Percentiles rank a stretch among this genome's conserved stretches.
Conservation (phyloP, 1,140 invertebrate species). For the Tribolium castaneum region DNA sequence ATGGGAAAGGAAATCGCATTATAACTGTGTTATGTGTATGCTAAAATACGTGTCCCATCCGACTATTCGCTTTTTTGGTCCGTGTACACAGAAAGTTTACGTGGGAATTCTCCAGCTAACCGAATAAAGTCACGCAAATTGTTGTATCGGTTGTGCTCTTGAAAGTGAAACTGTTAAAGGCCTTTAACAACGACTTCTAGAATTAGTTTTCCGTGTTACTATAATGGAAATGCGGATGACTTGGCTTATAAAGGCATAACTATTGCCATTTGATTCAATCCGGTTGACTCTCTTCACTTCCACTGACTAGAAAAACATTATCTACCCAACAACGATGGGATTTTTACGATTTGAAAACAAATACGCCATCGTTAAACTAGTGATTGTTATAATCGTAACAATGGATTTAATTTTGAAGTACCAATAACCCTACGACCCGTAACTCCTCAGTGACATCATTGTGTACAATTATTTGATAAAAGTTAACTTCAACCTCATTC, state of each 20-base stretch:
- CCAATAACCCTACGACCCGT: background rate
- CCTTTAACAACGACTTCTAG: background rate
- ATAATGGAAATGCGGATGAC: background rate
- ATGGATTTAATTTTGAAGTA: too few relatives aligned
- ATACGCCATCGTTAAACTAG: background rate
- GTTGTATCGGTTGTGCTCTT: background rate
- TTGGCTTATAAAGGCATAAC: background rate
- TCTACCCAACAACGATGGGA: background rate
- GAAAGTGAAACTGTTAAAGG: constrained; percentile 12
- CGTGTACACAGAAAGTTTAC: background rate
- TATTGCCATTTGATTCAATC: background rate
- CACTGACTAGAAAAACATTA: background rate
- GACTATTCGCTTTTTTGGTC: constrained; percentile 1
- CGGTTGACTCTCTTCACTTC: background rate
- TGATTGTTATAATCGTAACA: too few relatives aligned
- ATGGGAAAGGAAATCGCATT: constrained; percentile 15
- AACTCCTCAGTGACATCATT: background rate
- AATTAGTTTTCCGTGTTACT: background rate
- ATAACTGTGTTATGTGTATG: constrained; percentile 23
- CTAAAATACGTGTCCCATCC: constrained; percentile 1
- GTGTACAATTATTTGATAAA: background rate
- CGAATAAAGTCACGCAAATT: background rate
- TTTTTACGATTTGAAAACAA: background rate
- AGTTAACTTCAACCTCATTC: background rate
- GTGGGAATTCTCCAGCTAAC: background rate